phyloP scores from a whole-genome alignment of 2,888 invertebrate species.

The Copidosoma aretas region DNA sequence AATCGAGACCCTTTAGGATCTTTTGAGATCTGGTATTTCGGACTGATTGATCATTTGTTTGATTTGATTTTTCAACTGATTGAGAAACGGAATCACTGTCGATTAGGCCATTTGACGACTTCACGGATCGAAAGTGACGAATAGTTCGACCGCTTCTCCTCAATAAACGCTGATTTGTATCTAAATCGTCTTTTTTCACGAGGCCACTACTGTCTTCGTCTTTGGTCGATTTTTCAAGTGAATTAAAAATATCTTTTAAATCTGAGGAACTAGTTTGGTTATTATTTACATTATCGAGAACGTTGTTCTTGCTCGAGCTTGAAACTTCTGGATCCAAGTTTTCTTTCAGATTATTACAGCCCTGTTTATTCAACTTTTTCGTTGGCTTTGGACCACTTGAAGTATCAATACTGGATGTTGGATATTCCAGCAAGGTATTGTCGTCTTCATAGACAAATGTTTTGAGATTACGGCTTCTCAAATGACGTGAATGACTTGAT shows the following conservation, averaged over 20 bases:
- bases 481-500: conserved; percentile 15
- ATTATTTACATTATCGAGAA: conserved; percentile 23
- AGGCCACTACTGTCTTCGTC: conserved; percentile 12
- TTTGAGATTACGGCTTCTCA: conserved; percentile 11
- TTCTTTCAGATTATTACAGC: conserved; percentile 50
- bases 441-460: conserved; percentile 40
- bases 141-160: conserved; percentile 29
- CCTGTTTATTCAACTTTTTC: background rate
- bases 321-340: conserved; percentile 49
- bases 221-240: conserved; percentile 22
- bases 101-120: conserved; percentile 16
- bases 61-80: conserved; percentile 20
- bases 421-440: conserved; percentile 41
- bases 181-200: conserved; percentile 10
- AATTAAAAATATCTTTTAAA: background rate
- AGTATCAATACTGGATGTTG: conserved; percentile 10
- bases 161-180: conserved; percentile 16
- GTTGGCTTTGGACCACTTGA: background rate
- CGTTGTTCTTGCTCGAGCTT: conserved; percentile 24
- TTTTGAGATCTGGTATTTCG: conserved; percentile 20
- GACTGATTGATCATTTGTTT: conserved; percentile 8
- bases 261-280: conserved; percentile 16
- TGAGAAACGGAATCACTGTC: conserved; percentile 20
- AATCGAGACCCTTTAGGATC: conserved; percentile 5
- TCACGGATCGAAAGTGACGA: conserved; percentile 34